These are phyloP conservation scores for Microcebus griseorufus DNA, from an alignment of 2,113 vertebrate species.

Conservation along the genomic window DNA sequence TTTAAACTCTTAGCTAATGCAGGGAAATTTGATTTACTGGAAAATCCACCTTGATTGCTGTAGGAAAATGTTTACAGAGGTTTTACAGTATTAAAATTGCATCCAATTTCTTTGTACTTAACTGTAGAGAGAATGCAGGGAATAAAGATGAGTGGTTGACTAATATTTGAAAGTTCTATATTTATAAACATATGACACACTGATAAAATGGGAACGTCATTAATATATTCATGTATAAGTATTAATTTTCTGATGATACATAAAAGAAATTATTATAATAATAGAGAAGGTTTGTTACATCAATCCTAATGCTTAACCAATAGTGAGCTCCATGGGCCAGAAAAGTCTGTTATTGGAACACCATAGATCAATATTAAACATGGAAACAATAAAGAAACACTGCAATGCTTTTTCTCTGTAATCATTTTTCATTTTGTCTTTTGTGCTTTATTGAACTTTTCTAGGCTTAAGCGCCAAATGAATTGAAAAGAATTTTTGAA, in stretches of 20 bases:
- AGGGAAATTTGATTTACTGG: conserved; percentile 77
- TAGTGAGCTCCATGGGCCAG: not conserved
- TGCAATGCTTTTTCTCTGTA: not conserved
- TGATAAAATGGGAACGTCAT: conserved; percentile 65
- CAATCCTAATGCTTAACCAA: conserved; percentile 5
- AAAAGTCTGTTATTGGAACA: not conserved
- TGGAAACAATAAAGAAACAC: not conserved
- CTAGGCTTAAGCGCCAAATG: not conserved
- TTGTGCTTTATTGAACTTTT: not conserved
- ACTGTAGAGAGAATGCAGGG: conserved; percentile 67
- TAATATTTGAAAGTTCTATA: conserved; percentile 60
- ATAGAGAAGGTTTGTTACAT: not conserved
- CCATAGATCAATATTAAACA: conserved; percentile 19
- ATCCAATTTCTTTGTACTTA: conserved; percentile 71
- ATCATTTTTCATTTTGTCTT: conserved; percentile 18
- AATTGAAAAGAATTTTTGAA: not conserved
- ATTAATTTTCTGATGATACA: conserved; percentile 13
- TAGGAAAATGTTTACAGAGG: conserved; percentile 56
- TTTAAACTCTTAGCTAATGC: conserved; percentile 77
- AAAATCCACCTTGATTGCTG: conserved; percentile 54
- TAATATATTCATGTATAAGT: conserved; percentile 70
- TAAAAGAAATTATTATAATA: conserved; percentile 34
- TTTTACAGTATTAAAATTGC: conserved; percentile 74
- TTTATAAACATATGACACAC: conserved; percentile 62
- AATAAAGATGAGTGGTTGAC: conserved; percentile 77